Percentiles rank a stretch among this genome's conserved stretches.
Conservation (phyloP, 1,140 invertebrate species). For the Apocrypta bakeri region DNA sequence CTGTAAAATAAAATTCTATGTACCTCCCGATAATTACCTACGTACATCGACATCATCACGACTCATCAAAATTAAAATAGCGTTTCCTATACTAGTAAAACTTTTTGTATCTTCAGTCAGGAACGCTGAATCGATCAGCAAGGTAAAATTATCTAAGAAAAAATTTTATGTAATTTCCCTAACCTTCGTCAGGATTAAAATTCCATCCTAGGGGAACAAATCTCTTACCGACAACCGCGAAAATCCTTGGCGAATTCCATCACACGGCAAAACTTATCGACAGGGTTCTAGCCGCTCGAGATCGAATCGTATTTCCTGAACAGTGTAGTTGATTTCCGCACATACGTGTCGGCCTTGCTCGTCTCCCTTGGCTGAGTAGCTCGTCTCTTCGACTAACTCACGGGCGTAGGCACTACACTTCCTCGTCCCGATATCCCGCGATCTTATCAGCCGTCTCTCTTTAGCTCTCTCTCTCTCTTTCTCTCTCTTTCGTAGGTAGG, state of each 20-base stretch:
- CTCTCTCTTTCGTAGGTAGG: too few relatives aligned
- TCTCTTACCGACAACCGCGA: not conserved
- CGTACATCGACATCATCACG: not conserved
- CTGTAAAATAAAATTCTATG: not conserved
- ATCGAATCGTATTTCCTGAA: slow-evolving; percentile 44
- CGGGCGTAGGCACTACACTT: slow-evolving; percentile 1
- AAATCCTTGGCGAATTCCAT: not conserved
- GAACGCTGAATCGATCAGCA: too few relatives aligned
- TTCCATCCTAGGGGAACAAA: not conserved
- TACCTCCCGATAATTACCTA: not conserved
- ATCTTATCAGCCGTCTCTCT: slow-evolving; percentile 32
- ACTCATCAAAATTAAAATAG: not conserved
- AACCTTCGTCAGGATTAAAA: too few relatives aligned
- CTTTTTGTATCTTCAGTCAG: too few relatives aligned
- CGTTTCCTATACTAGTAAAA: too few relatives aligned
- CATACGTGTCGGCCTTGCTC: not conserved
- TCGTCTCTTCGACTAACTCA: not conserved
- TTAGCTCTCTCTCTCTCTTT: not conserved
- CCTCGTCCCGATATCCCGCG: slow-evolving; percentile 29
- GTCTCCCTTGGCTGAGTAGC: not conserved
- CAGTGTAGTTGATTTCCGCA: slow-evolving; percentile 13
- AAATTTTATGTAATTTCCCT: not conserved
- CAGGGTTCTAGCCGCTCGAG: not conserved
- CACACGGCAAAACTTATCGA: not conserved
- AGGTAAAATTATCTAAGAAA: not conserved